Evolutionary conservation across 1,140 invertebrate species (phyloP), one percentile per base, ranked within the genome.

Genomic region (Bombus confusus): DNA sequence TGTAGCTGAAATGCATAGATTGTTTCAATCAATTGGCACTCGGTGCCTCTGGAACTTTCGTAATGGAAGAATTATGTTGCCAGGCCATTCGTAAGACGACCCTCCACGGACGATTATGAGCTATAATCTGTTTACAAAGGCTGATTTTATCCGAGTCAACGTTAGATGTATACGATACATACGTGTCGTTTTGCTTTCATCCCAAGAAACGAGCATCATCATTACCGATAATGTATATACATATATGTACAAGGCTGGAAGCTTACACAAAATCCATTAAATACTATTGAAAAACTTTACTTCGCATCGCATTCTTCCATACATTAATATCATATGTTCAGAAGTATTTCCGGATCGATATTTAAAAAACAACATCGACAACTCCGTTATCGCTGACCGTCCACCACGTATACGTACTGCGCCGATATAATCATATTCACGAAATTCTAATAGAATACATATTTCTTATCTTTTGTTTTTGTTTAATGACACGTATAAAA

Each of bases 21-120:
- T 88, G 64, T 88, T 90, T 88, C 87, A 90, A 88, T 90, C 80
- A 90, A 84, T 84, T 79, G 74, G 76, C 84, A 87, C 74, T 87
- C 74, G 72, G 76, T 81, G 77, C 57, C 75, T 90, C 87, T 88
- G 83, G 88, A 90, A 88, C 87, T 88, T 90, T 90, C 82, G 78
- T 77, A 82, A 80, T 80, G 74, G 86, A 39, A 81, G 83, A 88
- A 83, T 86, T 80, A 87, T 84, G 76, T 80, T 86, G 76, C 73
- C 74, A 82, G 68, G 68, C 79, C 79, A 73, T 80, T 80, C 28
- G 72, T 77, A 86, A 86, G 64, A 62, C 77, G 74, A 82, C 43
- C 47, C 77, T 68, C 43, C 59, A 86, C 64, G n/a, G 73, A 52
- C 28, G 87, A 86, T 82, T 82, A 88, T 74, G 84, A 81, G 74